Evolutionary conservation across 2,888 invertebrate species (phyloP).

Genomic region (Ophion obscuratus): DNA sequence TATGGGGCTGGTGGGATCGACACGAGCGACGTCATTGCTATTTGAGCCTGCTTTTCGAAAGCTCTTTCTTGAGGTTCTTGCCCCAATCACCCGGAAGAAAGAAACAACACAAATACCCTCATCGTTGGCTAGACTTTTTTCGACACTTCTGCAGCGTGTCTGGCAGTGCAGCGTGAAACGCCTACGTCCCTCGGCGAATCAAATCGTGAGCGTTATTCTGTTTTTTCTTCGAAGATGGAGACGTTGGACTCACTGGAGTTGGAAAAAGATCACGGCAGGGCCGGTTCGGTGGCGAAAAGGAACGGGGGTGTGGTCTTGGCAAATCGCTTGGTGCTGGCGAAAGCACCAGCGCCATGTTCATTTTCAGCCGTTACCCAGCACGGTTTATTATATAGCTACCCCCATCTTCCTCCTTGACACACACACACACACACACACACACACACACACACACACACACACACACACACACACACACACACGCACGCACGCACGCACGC

Average conservation of each 20-base stretch:
- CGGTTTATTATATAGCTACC: constrained; percentile 56
- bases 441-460: constrained; percentile 30
- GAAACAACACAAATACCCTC: neutral
- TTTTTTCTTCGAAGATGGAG: constrained; percentile 18
- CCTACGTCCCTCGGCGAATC: neutral
- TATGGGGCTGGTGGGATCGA: constrained; percentile 17
- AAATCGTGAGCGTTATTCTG: neutral
- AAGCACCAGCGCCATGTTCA: constrained; percentile 62
- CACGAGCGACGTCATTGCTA: constrained; percentile 27
- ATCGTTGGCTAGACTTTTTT: constrained; percentile 21
- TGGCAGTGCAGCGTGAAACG: neutral
- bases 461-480: neutral
- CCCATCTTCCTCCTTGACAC: neutral
- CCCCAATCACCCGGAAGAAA: constrained; percentile 17
- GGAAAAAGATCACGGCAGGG: constrained; percentile 53
- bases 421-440: too few species aligned
- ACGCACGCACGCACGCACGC: constrained; percentile 1
- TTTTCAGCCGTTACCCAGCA: constrained; percentile 63
- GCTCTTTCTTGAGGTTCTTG: constrained; percentile 29
- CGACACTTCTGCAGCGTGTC: neutral
- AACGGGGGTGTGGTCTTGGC: constrained; percentile 65
- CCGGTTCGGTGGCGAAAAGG: constrained; percentile 59
- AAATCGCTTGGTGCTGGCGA: constrained; percentile 60
- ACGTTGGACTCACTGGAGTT: constrained; percentile 40
- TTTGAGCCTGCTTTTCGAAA: constrained; percentile 64